Percentiles rank a stretch among this genome's conserved stretches.
Evolutionary conservation across 2,113 vertebrate genomes (phyloP).

Genomic region (Amphiprion ocellaris): DNA sequence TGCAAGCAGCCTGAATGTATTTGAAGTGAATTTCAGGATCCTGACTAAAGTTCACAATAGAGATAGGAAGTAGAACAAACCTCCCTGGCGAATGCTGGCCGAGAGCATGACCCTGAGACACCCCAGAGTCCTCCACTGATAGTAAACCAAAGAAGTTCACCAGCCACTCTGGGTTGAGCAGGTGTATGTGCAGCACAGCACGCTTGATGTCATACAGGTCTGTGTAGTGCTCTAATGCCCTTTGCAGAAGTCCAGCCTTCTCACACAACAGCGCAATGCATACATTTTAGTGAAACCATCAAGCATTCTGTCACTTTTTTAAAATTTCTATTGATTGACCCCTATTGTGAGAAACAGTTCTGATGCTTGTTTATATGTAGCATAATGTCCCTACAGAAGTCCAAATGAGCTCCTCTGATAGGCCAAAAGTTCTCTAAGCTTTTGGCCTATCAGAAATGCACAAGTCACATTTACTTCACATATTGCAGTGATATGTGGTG

Average conservation of each 20-base stretch:
- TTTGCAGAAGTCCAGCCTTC: constrained; percentile 95
- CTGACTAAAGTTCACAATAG: constrained; percentile 99
- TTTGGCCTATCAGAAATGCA: too few species aligned
- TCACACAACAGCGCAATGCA: constrained; percentile 97
- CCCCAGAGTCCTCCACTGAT: constrained; percentile 97
- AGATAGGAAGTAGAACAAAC: constrained; percentile 97
- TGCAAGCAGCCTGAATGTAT: constrained; percentile 98
- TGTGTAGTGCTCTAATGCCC: constrained; percentile 96
- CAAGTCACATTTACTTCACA: too few species aligned
- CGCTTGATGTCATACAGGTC: constrained; percentile 98
- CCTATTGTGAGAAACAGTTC: too few species aligned
- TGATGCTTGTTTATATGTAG: too few species aligned
- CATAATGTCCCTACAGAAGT: too few species aligned
- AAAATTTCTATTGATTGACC: too few species aligned
- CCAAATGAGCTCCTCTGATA: too few species aligned
- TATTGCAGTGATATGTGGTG: too few species aligned
- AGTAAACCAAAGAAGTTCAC: constrained; percentile 98
- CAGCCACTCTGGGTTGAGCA: constrained; percentile 99
- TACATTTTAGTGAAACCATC: too few species aligned
- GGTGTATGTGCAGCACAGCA: constrained; percentile 96
- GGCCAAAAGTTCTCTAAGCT: too few species aligned
- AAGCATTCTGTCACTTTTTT: too few species aligned
- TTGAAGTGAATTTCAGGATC: constrained; percentile 99
- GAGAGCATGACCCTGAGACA: constrained; percentile 98
- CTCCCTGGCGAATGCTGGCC: constrained; percentile 93